Evolutionary conservation across 2,797 vertebrate genomes (phyloP).

Genomic region (Gambusia yucatana): DNA sequence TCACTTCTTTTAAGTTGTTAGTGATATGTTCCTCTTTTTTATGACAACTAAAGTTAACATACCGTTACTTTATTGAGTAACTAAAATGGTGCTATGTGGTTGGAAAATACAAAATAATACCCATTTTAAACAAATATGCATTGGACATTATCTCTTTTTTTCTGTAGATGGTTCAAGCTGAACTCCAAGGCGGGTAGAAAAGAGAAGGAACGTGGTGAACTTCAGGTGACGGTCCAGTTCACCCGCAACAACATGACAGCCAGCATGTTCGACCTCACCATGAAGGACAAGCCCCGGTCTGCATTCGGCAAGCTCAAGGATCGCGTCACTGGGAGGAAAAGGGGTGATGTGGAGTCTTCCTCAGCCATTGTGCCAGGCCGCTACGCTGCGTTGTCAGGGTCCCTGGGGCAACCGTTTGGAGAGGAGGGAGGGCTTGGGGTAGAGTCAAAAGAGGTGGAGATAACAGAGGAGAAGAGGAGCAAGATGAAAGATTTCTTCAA

Average conservation of each 20-base stretch:
- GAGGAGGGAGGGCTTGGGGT: conserved; percentile 66
- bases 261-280: conserved; percentile 97
- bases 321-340: conserved; percentile 92
- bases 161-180: conserved; percentile 92
- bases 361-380: conserved; percentile 95
- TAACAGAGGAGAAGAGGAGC: conserved; percentile 83
- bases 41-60: neutral
- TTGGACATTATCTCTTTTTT: conserved; percentile 15
- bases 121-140: neutral
- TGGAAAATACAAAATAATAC: neutral
- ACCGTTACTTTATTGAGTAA: neutral
- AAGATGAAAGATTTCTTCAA: conserved; percentile 93
- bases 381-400: conserved; percentile 81
- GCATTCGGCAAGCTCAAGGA: conserved; percentile 95
- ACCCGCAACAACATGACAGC: conserved; percentile 93
- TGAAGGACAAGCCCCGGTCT: conserved; percentile 93
- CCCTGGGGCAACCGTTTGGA: conserved; percentile 68
- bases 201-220: conserved; percentile 93
- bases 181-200: conserved; percentile 92
- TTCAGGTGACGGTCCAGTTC: conserved; percentile 92
- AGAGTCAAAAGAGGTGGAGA: conserved; percentile 68
- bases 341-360: conserved; percentile 90
- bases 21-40: neutral
- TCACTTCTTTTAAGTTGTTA: neutral
- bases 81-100: neutral